A percentile compares a stretch with the other conserved stretches of the same genome.
phyloP scores from a whole-genome alignment of 1,140 invertebrate genomes.

The Zeugodacus cucurbitae region DNA sequence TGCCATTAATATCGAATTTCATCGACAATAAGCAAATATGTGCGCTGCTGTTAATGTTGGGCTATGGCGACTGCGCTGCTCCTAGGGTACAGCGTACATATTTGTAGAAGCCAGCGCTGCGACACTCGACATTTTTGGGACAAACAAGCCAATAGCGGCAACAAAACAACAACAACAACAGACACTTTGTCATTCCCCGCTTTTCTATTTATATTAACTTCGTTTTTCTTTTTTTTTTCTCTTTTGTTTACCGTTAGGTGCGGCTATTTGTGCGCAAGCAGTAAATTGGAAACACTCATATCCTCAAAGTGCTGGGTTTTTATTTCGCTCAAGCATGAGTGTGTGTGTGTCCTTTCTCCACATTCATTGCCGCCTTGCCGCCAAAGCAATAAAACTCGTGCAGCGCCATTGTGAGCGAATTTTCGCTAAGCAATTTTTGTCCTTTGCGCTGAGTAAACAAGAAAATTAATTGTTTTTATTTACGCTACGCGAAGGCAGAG shows the following conservation, averaged over 20 bases:
- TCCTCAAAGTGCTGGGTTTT: not conserved
- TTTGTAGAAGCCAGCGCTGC: not conserved
- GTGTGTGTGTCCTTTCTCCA: not conserved
- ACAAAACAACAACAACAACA: no score
- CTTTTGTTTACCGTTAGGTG: not conserved
- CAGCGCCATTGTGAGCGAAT: not conserved
- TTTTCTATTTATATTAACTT: not conserved
- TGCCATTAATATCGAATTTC: conserved; percentile 1
- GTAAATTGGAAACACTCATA: not conserved
- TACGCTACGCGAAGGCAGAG: not conserved
- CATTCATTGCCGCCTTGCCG: not conserved
- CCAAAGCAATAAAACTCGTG: not conserved
- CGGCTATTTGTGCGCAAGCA: not conserved
- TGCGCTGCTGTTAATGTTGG: not conserved
- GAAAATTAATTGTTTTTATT: conserved; percentile 1
- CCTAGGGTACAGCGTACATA: not conserved
- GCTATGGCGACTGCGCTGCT: not conserved
- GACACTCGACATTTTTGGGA: not conserved
- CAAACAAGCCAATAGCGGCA: not conserved
- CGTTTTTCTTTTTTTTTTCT: not conserved
- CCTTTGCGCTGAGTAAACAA: conserved; percentile 11
- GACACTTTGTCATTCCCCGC: not conserved
- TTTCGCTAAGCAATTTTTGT: not conserved
- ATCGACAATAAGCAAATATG: not conserved
- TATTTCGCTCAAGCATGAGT: not conserved